Conservation (phyloP, 2,797 vertebrate species). For the Pangasius djambal region DNA sequence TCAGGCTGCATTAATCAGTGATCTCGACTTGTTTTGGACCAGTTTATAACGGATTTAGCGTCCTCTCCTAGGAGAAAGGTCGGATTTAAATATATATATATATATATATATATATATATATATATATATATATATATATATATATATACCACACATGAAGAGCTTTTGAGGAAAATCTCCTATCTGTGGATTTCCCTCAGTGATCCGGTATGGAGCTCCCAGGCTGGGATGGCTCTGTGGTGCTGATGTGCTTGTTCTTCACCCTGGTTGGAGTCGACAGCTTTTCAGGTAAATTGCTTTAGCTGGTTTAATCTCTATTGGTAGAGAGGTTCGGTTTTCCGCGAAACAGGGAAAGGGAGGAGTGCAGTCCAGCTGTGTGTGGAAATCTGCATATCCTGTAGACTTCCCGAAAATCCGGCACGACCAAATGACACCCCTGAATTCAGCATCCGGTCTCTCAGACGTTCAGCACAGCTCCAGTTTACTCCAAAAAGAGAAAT, state of each 20-base stretch:
- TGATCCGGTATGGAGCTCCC: constrained; percentile 15
- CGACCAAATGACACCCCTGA: too few relatives aligned
- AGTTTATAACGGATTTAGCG: background rate
- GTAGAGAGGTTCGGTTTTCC: background rate
- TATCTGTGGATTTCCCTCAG: background rate
- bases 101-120: too few relatives aligned
- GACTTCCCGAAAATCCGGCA: background rate
- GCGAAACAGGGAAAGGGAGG: background rate
- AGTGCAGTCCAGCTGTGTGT: background rate
- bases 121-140: too few relatives aligned
- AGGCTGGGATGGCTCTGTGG: background rate
- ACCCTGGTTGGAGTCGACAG: background rate
- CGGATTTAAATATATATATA: background rate
- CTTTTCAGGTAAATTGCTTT: constrained; percentile 26
- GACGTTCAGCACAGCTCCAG: background rate
- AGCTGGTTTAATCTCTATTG: background rate
- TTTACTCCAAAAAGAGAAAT: background rate
- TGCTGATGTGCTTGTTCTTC: background rate
- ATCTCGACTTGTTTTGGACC: background rate
- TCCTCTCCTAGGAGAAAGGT: background rate
- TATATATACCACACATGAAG: background rate
- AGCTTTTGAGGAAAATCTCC: background rate
- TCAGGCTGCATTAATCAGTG: background rate
- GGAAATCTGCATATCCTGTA: constrained; percentile 13
- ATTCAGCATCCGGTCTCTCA: background rate